Percentiles rank a stretch among this genome's conserved stretches.
Evolutionary conservation across 2,888 invertebrate species (phyloP).

Genomic region (Emesis russula): DNA sequence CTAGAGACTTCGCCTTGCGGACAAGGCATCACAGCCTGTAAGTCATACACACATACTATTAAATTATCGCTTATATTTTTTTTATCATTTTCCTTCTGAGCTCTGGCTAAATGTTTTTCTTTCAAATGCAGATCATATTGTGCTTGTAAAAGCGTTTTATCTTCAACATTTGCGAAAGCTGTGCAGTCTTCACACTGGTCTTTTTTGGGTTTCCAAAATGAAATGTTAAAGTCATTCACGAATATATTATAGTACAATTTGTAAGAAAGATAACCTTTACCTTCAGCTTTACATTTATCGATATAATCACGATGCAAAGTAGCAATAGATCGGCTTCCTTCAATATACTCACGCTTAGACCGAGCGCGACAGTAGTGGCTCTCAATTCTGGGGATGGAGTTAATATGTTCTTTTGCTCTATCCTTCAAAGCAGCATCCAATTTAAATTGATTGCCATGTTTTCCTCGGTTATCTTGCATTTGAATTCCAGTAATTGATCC

Average conservation of each 20-base stretch:
- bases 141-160: slow-evolving; percentile 24
- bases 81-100: slow-evolving; percentile 43
- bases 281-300: slow-evolving; percentile 37
- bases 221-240: slow-evolving; percentile 63
- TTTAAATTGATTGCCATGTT: slow-evolving; percentile 20
- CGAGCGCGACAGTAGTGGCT: slow-evolving; percentile 23
- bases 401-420: slow-evolving; percentile 1
- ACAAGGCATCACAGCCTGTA: slow-evolving; percentile 38
- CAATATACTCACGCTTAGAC: slow-evolving; percentile 36
- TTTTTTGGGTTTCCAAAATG: slow-evolving; percentile 72
- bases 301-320: slow-evolving; percentile 34
- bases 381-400: slow-evolving; percentile 34
- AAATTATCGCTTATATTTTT: slow-evolving; percentile 21
- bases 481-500: slow-evolving; percentile 30
- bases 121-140: slow-evolving; percentile 35
- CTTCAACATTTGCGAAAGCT: slow-evolving; percentile 55
- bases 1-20: slow-evolving; percentile 44
- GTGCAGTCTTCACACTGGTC: slow-evolving; percentile 79
- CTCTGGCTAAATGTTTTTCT: slow-evolving; percentile 33
- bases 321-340: slow-evolving; percentile 29
- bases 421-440: slow-evolving; percentile 19
- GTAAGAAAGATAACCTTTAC: slow-evolving; percentile 52
- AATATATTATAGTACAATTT: slow-evolving; percentile 71
- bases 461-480: slow-evolving; percentile 44
- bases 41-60: not conserved